Conservation (phyloP, 2,888 invertebrate species). For the Liopterus haemorrhoidalis region DNA sequence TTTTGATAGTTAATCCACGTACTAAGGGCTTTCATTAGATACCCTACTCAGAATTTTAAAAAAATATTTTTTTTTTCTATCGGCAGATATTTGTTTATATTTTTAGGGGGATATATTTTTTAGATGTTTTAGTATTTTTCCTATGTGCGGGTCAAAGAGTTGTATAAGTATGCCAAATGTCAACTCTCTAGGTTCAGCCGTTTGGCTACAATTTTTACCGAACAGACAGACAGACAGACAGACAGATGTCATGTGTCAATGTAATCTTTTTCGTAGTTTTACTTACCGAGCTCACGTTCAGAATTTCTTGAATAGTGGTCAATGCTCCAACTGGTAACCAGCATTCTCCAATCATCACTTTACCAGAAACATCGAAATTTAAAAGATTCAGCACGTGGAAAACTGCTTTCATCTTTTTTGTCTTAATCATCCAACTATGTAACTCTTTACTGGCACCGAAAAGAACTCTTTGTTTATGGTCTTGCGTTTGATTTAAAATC, state of each 20-base stretch:
- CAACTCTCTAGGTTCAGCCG: no score
- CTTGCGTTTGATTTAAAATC: slow-evolving; percentile 73
- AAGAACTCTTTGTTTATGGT: slow-evolving; percentile 71
- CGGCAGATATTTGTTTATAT: no score
- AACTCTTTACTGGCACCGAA: slow-evolving; percentile 73
- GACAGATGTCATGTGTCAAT: not conserved
- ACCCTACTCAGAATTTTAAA: no score
- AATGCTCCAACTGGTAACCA: slow-evolving; percentile 72
- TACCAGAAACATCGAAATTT: slow-evolving; percentile 80
- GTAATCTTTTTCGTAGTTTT: not conserved
- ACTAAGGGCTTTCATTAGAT: no score
- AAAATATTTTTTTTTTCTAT: no score
- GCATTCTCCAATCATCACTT: slow-evolving; percentile 80
- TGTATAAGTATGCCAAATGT: no score
- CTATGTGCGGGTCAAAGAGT: no score
- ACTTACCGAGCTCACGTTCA: slow-evolving; percentile 70
- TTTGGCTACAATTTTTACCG: no score
- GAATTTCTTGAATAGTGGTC: slow-evolving; percentile 62
- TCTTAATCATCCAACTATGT: slow-evolving; percentile 74
- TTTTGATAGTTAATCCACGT: no score
- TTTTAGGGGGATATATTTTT: no score
- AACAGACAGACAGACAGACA: no score
- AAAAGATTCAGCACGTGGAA: slow-evolving; percentile 87
- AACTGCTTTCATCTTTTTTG: slow-evolving; percentile 82
- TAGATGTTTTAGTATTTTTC: no score